Evolutionary conservation across 2,113 vertebrate species (phyloP), one percentile per base, ranked within the genome.

Genomic region (Sclerurus mexicanus): DNA sequence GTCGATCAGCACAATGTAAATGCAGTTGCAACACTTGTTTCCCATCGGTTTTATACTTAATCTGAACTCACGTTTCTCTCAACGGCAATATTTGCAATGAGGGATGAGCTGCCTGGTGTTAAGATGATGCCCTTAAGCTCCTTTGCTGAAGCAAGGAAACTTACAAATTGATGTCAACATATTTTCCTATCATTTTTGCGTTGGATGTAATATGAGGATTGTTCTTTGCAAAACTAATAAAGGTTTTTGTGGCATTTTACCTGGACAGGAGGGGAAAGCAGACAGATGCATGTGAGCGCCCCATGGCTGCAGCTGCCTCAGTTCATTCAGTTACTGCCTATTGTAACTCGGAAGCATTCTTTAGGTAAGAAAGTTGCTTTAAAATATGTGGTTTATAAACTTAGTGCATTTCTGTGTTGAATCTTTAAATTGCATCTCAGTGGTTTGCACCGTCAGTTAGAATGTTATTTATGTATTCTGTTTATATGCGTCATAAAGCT

Each of bases 201-300:
- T 10, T 20, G n/a, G 23, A 18, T 42, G 23, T 49, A 66, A 42
- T 46, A 4, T 7, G 37, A 67, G 31, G 27, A 5, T 62, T 64
- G 17, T 23, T 64, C 74, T 42, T 59, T 22, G 6, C 33, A 10
- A 46, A 94, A 90, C 58, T 96, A 94, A 97, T 59, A 17, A 88
- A 64, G 16, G 3, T 64, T 93, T 85, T 93, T 90, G 24, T 97
- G 85, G 37, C 25, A 4, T 96, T 96, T 93, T 88, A 24, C 86
- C 73, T 94, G 94, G 82, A 85, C 95, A 96, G 97, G 92, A 96
- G 89, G 91, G 93, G 87, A 97, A 97, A 92, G 84, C 96, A 93
- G 94, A 97, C 97, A 97, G 95, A 98, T 98, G 97, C 90, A 97
- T 93, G 87, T 96, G 96, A 96, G 84, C 95, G 95, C 89, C 87